Conservation (phyloP, 2,797 vertebrate genomes). For the Sebastes diploproa region DNA sequence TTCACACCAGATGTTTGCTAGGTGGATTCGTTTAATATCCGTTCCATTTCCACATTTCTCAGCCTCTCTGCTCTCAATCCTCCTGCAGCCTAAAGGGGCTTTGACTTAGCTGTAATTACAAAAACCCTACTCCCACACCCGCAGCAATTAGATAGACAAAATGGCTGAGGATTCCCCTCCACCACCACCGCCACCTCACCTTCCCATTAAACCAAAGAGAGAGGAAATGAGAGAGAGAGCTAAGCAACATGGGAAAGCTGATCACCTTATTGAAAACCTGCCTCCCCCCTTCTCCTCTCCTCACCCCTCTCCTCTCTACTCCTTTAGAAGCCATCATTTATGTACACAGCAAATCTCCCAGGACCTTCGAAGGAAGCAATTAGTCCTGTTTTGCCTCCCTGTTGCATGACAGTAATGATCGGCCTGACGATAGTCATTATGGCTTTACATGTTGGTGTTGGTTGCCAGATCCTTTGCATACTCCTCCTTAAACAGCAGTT, state of each 20-base stretch:
- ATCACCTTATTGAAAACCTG: conserved; percentile 59
- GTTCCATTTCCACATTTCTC: conserved; percentile 19
- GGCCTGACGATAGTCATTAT: conserved; percentile 62
- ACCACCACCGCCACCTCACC: background rate
- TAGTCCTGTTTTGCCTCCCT: conserved; percentile 54
- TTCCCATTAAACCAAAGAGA: conserved; percentile 35
- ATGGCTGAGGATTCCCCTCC: conserved; percentile 34
- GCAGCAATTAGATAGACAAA: conserved; percentile 55
- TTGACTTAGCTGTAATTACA: conserved; percentile 55
- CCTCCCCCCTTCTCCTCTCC: background rate
- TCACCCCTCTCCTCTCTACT: background rate
- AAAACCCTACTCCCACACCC: conserved; percentile 27
- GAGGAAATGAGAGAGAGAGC: conserved; percentile 1
- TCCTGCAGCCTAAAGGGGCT: conserved; percentile 26
- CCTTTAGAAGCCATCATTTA: conserved; percentile 35
- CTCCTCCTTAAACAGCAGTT: background rate
- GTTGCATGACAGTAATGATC: conserved; percentile 61
- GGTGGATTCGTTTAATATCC: conserved; percentile 15
- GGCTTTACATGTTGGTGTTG: conserved; percentile 33
- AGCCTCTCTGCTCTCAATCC: conserved; percentile 37
- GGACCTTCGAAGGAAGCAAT: conserved; percentile 55
- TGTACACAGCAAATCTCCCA: conserved; percentile 36
- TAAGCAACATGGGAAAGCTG: conserved; percentile 30
- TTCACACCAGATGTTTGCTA: background rate
- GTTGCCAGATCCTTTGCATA: conserved; percentile 39